Base-by-base conservation (phyloP, 2,113 vertebrate species). In the Noturus placidus region DNA sequence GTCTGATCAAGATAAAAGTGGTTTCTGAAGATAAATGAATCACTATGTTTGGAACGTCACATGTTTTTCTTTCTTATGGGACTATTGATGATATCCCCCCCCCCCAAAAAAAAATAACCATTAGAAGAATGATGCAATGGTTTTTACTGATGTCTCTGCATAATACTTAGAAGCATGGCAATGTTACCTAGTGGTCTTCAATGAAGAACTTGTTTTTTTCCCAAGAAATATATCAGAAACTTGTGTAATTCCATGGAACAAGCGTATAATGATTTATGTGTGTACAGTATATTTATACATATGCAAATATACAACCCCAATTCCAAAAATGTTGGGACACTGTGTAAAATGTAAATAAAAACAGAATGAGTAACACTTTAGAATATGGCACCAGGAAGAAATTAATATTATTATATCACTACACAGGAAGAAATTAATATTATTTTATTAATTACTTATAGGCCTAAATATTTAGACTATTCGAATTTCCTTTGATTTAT, bases 101-200 rank as follows among this genome's bases (percentile, higher is more conserved):
- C 15, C n/a, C n/a, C n/a, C n/a, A n/a, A n/a, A n/a, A n/a, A n/a
- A 17, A 78, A 78, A 78, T 19, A 11, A 30, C 25, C 88, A 92
- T 35, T 77, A 81, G 5, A 27, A 82, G 20, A 59, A 38, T 61
- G 22, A 8, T 78, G 46, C 15, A 35, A 8, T 72, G 65, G n/a
- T 20, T 59, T 46, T 72, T 22, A 33, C 69, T 38, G 4, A 22
- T 27, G 38, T 5, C 27, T 76, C 17, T 76, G 38, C 70, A 38
- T 10, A 42, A 8, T n/a, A 54, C 7, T 54, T 54, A 38, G 15
- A 9, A 50, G 14, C 19, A 83, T 83, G 46, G 5, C 30, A 14
- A 11, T 30, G 14, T 83, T 61, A 83, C 35, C 38, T n/a, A 50
- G 38, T 65, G 35, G 5, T 14, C 38, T 50, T 82, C 15, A 27